Base-by-base conservation (phyloP, 1,140 invertebrate species). In the Scylla paramamosain region DNA sequence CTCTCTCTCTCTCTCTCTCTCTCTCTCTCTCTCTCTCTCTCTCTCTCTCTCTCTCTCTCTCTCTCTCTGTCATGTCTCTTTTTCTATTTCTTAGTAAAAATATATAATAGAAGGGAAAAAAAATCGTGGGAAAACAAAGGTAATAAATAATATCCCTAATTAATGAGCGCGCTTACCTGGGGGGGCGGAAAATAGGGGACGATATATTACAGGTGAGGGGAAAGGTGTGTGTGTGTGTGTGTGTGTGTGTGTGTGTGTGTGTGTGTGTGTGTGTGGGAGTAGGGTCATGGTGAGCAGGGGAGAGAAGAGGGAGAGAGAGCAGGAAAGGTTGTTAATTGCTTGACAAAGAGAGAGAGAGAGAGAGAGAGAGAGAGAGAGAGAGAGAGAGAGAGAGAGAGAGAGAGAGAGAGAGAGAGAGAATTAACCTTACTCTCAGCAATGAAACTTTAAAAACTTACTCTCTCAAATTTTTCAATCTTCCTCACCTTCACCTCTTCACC, bases 351-450 rank as follows among this genome's bases (percentile, higher is more conserved):
- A 77, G 67, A 77, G 67, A 77, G 67, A 59, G 67, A 77, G 67
- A 77, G 67, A 77, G 67, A 77, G 67, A 77, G 67, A 77, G 67
- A 77, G 67, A 77, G 67, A n/a, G 25, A 77, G 67, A 77, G 25
- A 77, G 67, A 77, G 67, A 77, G 67, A 77, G 67, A 59, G 67
- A 77, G 67, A 77, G 67, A 77, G 67, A 77, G 67, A 77, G 67
- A 77, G 67, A 77, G 67, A 67, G 59, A 67, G 59, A 67, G 59
- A 67, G 59, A 67, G 59, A 48, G n/a, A n/a, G n/a, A n/a, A 39
- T 39, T 39, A 39, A 39, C 6, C 39, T 6, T 39, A 39, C 6
- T 39, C 39, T 2, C 6, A 39, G 39, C 6, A 39, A 39, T 6
- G 39, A 39, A 39, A 39, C 39, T 39, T 39, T 39, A 39, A 39